Conservation (phyloP, 2,888 invertebrate species). For the Spatulosminthurus flaviceps region DNA sequence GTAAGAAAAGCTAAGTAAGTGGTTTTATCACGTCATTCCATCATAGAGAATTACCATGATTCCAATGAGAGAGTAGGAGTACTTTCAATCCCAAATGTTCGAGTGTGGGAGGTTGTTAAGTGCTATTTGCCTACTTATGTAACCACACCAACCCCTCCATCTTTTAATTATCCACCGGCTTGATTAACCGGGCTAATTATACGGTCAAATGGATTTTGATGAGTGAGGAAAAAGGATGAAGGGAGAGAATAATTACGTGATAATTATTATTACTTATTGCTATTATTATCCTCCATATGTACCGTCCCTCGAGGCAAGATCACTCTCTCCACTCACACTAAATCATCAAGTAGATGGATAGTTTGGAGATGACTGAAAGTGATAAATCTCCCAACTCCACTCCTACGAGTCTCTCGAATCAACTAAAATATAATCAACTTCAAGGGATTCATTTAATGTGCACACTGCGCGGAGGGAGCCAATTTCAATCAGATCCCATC, state of each 20-base stretch:
- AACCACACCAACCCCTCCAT: neutral
- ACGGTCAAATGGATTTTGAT: slow-evolving; percentile 31
- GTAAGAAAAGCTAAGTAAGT: too few relatives aligned
- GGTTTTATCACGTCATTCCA: too few relatives aligned
- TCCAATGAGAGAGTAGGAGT: too few relatives aligned
- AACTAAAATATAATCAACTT: slow-evolving; percentile 32
- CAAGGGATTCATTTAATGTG: slow-evolving; percentile 23
- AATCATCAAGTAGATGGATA: neutral
- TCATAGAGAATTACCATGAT: too few relatives aligned
- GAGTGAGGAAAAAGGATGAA: neutral
- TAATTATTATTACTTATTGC: neutral
- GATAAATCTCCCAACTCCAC: neutral
- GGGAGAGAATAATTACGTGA: neutral
- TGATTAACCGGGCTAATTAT: slow-evolving; percentile 13
- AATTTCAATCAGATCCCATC: neutral
- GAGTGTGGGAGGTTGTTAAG: neutral
- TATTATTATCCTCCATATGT: neutral
- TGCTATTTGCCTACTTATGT: neutral
- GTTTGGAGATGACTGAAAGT: neutral
- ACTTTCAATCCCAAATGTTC: too few relatives aligned
- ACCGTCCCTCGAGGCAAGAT: neutral
- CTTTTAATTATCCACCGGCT: neutral
- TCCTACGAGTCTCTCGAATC: neutral
- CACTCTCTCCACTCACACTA: too few relatives aligned
- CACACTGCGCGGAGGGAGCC: neutral